Evolutionary conservation across 2,797 vertebrate species (phyloP).

Genomic region (Sternarchorhynchus goeldii): DNA sequence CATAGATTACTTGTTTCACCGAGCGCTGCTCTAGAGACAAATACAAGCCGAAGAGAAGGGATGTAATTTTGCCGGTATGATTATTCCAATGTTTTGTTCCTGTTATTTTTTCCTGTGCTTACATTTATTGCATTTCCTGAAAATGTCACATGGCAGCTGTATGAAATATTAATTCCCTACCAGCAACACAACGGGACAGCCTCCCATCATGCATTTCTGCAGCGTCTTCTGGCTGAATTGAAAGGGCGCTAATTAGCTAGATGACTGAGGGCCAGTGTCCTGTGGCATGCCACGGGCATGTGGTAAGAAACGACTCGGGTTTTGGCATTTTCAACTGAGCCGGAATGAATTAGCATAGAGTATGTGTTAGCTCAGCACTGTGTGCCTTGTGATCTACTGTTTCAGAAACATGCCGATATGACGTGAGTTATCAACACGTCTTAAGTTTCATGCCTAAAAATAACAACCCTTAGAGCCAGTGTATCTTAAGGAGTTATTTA

Average conservation of each 20-base stretch:
- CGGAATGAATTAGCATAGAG: background rate
- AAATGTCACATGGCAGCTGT: constrained; percentile 49
- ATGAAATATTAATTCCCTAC: constrained; percentile 62
- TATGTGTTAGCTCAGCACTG: background rate
- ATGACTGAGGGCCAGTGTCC: background rate
- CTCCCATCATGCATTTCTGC: constrained; percentile 2
- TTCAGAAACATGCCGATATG: background rate
- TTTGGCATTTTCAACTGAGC: background rate
- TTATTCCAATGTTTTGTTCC: background rate
- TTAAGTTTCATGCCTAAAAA: background rate
- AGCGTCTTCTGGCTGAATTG: background rate
- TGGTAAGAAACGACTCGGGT: background rate
- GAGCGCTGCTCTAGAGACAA: too few species aligned
- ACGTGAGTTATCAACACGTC: too few species aligned
- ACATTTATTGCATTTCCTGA: constrained; percentile 24
- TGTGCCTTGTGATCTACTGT: background rate
- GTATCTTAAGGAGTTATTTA: background rate
- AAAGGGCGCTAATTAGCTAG: constrained; percentile 1
- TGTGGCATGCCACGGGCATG: background rate
- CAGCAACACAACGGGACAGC: constrained; percentile 50
- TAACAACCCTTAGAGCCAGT: background rate
- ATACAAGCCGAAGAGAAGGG: too few species aligned
- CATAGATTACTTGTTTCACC: too few species aligned
- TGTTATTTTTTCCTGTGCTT: background rate
- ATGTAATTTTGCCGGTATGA: too few species aligned